Evolutionary conservation across 2,888 invertebrate genomes (phyloP).

Genomic region (Candidula unifasciata): DNA sequence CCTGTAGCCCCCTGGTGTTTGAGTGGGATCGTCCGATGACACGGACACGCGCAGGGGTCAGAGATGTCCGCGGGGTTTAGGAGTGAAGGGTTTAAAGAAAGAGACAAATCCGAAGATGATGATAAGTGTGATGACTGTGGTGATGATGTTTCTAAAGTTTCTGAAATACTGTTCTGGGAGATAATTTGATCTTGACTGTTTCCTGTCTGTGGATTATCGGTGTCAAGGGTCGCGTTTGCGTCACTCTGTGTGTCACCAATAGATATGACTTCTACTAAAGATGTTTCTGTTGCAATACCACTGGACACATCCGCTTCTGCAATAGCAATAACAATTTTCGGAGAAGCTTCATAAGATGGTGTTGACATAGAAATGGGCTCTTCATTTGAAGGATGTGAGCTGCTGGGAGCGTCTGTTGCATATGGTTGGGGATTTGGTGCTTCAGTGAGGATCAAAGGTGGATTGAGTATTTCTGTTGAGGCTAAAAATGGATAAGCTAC

Average conservation of each 20-base stretch:
- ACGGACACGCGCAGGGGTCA: constrained; percentile 43
- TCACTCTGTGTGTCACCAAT: not conserved
- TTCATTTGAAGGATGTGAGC: too few species aligned
- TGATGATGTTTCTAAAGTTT: not conserved
- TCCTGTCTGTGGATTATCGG: not conserved
- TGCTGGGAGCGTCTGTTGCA: too few species aligned
- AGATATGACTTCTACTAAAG: not conserved
- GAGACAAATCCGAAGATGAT: not conserved
- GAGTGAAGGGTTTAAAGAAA: constrained; percentile 1
- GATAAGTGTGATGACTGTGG: not conserved
- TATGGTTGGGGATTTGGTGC: too few species aligned
- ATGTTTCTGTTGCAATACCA: not conserved
- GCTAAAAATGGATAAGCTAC: too few species aligned
- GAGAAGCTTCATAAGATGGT: not conserved
- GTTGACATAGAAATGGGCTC: too few species aligned
- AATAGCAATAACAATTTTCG: not conserved
- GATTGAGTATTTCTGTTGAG: too few species aligned
- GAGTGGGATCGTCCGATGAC: constrained; percentile 44
- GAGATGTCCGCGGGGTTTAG: constrained; percentile 12
- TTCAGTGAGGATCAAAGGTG: too few species aligned
- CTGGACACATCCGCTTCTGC: too few species aligned
- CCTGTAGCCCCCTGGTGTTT: not conserved
- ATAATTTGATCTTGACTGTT: not conserved
- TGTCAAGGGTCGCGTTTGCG: not conserved
- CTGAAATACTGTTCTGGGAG: not conserved